Evolutionary conservation across 2,797 vertebrate species (phyloP), one percentile per base, ranked within the genome.

Genomic region (Crocidura indochinensis): DNA sequence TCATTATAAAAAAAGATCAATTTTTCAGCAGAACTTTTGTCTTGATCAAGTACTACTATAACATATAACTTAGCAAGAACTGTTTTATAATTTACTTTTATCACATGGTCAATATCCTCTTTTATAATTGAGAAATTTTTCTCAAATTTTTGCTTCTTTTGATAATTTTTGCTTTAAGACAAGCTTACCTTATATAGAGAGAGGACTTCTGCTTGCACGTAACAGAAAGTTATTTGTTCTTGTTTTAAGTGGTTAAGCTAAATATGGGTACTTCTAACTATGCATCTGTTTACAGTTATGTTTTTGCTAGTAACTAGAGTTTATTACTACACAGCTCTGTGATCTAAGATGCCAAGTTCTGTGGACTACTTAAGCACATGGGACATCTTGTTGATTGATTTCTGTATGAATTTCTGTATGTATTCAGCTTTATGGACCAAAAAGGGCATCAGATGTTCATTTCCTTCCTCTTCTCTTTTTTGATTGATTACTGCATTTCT

Each of bases 131-230:
- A 92, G 38, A 84, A 15, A 56, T 44, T 93, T 87, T 88, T 49
- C 62, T 77, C 27, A 44, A 47, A 26, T 71, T 1, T 12, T 90
- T 79, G 60, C 81, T 88, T 89, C 17, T 75, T 6, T 90, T 24
- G 81, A 0, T 83, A 83, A 84, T 79, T 84, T 6, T 20, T 60
- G 81, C 79, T 79, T 44, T 71, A 6, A 75, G 88, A 86, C 62
- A 62, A 62, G 17, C 51, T 51, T 51, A 17, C 6, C 46, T 67
- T 92, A 75, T 27, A 76, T 17, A 1, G 67, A 53, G 85, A 31
- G 27, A 87, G 46, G 8, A 60, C 22, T 67, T 10, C 29, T 46
- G 15, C 27, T 65, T 86, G 7, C 22, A 65, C 31, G 24, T 64
- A n/a, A 68, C 51, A 71, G 64, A 89, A 84, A 62, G 11, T 5